Conservation (phyloP, 2,797 vertebrate species). For the Lycodopsis pacificus region DNA sequence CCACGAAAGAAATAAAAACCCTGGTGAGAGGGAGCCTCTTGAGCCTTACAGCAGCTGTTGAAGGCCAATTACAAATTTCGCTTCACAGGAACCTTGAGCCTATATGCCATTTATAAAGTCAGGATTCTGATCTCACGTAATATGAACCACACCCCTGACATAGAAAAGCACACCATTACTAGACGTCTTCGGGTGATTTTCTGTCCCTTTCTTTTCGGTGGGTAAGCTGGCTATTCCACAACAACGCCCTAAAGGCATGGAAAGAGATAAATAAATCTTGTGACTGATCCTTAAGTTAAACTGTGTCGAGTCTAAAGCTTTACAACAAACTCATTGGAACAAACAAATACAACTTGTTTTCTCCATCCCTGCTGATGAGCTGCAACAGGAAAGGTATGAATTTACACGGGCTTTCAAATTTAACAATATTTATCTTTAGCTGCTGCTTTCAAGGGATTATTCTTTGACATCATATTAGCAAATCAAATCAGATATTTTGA, state of each 20-base stretch:
- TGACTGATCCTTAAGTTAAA: not conserved
- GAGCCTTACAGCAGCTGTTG: not conserved
- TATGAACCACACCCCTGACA: not conserved
- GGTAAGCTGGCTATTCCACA: not conserved
- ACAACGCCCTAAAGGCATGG: not conserved
- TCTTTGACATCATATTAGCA: not conserved
- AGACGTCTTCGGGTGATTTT: not conserved
- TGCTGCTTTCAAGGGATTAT: not conserved
- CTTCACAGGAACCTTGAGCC: not conserved
- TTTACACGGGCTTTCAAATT: not conserved
- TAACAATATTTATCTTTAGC: not conserved
- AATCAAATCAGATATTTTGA: not conserved
- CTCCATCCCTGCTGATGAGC: conserved; percentile 11
- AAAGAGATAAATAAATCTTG: not conserved
- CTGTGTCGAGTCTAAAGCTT: not conserved
- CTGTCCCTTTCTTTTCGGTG: not conserved
- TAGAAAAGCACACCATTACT: rapidly evolving
- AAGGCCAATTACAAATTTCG: not conserved
- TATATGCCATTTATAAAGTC: not conserved
- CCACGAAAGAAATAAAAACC: not conserved
- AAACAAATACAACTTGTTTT: not conserved
- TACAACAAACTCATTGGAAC: not conserved
- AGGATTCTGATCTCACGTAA: rapidly evolving
- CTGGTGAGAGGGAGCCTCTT: not conserved
- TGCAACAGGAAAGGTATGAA: conserved; percentile 37